These are phyloP conservation scores for Diploptera punctata DNA, from an alignment of 2,888 invertebrate species.

Conservation along the genomic window DNA sequence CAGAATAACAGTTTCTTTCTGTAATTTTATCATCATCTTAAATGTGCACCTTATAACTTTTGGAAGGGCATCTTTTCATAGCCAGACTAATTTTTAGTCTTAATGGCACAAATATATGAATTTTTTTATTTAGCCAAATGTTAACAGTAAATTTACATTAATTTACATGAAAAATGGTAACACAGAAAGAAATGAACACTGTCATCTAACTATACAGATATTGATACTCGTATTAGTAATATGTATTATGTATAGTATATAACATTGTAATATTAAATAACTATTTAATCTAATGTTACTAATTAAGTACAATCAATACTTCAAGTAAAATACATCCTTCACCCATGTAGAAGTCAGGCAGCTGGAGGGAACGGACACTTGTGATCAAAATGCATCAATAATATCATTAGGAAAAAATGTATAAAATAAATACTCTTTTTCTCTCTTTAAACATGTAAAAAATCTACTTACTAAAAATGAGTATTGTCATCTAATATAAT, in stretches of 20 bases:
- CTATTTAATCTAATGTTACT: conserved; percentile 30
- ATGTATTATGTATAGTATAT: conserved; percentile 34
- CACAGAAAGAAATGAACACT: conserved; percentile 38
- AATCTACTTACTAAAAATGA: conserved; percentile 35
- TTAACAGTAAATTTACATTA: conserved; percentile 35
- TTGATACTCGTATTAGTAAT: conserved; percentile 33
- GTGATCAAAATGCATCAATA: conserved; percentile 43
- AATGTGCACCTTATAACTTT: neutral
- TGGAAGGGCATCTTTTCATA: neutral
- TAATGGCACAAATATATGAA: too few species aligned
- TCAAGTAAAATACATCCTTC: conserved; percentile 31
- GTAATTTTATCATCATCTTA: conserved; percentile 7
- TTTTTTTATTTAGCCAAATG: neutral
- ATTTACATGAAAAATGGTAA: conserved; percentile 26
- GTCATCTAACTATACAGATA: conserved; percentile 37
- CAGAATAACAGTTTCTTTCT: conserved; percentile 32
- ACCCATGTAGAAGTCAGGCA: conserved; percentile 32
- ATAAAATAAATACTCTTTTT: conserved; percentile 38
- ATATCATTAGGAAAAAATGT: conserved; percentile 37
- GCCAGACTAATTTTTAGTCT: too few species aligned
- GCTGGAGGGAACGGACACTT: conserved; percentile 38
- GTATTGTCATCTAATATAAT: conserved; percentile 28
- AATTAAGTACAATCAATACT: conserved; percentile 36
- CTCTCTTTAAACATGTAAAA: conserved; percentile 38
- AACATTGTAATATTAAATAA: conserved; percentile 35